These are phyloP conservation scores for Spheniscus mendiculus DNA, from an alignment of 2,113 vertebrate genomes.

Conservation along the genomic window DNA sequence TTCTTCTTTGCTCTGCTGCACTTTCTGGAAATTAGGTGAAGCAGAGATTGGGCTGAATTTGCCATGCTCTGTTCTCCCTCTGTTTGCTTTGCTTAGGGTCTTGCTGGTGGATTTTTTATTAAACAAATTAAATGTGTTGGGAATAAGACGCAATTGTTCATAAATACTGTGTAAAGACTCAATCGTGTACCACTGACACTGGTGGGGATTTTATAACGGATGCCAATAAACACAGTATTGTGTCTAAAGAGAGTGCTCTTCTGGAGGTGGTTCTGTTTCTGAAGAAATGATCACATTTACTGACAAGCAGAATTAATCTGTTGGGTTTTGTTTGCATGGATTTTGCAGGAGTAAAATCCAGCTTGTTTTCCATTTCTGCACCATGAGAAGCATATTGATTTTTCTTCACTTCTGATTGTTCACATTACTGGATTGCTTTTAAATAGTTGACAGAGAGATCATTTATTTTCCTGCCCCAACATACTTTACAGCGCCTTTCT, in stretches of 20 bases:
- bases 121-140: neutral
- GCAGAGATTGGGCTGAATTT: neutral
- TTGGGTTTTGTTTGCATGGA: neutral
- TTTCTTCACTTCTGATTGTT: constrained; percentile 71
- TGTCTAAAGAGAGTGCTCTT: neutral
- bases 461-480: constrained; percentile 56
- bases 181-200: neutral
- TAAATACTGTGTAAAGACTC: neutral
- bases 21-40: neutral
- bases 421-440: constrained; percentile 72
- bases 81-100: neutral
- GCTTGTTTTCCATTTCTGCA: constrained; percentile 69
- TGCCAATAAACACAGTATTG: fast-evolving
- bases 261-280: neutral
- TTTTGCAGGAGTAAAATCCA: constrained; percentile 56
- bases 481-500: neutral
- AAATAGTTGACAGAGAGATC: constrained; percentile 63
- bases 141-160: neutral
- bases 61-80: neutral
- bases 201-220: neutral
- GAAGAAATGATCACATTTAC: neutral
- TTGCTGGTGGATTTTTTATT: neutral
- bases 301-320: constrained; percentile 24
- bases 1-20: neutral
- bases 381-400: constrained; percentile 67